Conservation (phyloP, 2,888 invertebrate species). For the Drosophila anceps region DNA sequence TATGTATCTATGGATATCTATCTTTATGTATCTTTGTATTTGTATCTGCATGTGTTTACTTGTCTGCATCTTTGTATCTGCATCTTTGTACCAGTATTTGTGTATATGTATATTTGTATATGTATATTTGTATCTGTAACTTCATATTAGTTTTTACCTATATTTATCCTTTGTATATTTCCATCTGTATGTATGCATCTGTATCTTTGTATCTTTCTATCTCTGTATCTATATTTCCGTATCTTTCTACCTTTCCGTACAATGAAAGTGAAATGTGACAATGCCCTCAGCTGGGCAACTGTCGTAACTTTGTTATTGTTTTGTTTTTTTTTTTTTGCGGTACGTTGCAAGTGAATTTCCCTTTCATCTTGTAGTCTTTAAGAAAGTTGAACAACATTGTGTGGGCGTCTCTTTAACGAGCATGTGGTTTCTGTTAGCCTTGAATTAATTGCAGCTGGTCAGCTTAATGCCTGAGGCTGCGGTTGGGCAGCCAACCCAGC, state of each 20-base stretch:
- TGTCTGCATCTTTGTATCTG: too few species aligned
- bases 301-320: constrained; percentile 24
- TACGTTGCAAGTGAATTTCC: constrained; percentile 52
- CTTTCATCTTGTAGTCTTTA: constrained; percentile 59
- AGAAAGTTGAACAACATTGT: constrained; percentile 57
- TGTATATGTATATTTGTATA: neutral
- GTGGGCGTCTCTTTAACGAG: constrained; percentile 31
- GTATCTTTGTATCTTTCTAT: neutral
- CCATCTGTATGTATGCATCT: neutral
- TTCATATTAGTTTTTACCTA: neutral
- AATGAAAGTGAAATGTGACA: constrained; percentile 79
- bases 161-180: neutral
- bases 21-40: neutral
- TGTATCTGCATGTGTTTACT: too few species aligned
- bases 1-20: too few species aligned
- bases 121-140: neutral
- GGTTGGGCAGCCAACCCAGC: constrained; percentile 57
- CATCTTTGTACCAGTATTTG: neutral
- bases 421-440: constrained; percentile 42
- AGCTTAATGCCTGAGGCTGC: constrained; percentile 43
- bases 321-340: neutral
- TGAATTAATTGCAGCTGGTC: constrained; percentile 42
- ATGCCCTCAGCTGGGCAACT: constrained; percentile 59
- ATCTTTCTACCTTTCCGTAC: constrained; percentile 10
- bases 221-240: neutral